Conservation (phyloP, 37 sponge, comb jelly and placozoan species). For the Geodia barretti region DNA sequence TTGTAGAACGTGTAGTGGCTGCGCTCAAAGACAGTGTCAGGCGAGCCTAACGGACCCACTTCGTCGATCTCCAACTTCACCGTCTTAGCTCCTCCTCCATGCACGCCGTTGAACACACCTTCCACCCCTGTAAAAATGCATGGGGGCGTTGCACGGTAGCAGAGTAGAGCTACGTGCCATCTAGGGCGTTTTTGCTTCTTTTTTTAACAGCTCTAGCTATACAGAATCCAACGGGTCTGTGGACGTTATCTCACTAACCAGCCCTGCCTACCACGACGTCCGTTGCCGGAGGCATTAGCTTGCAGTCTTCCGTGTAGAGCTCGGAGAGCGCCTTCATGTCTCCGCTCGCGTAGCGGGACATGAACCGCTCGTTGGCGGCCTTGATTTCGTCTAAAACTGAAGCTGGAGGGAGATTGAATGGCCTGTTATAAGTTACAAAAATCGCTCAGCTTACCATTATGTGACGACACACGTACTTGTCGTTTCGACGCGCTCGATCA, state of each 20-base stretch:
- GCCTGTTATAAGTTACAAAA: no score
- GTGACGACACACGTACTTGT: no score
- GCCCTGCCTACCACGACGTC: conserved; percentile 39
- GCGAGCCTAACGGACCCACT: conserved; percentile 55
- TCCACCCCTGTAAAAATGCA: conserved; percentile 35
- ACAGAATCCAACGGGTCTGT: no score
- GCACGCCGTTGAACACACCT: conserved; percentile 44
- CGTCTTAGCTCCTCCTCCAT: conserved; percentile 40
- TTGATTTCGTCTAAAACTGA: conserved; percentile 57
- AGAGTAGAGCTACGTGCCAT: no score
- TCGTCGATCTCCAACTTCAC: conserved; percentile 56
- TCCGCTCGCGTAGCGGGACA: conserved; percentile 31
- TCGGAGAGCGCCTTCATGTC: conserved; percentile 27
- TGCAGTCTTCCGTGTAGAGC: conserved; percentile 71
- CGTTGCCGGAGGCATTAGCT: conserved; percentile 59
- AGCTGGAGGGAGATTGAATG: no score
- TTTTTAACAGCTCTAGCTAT: no score
- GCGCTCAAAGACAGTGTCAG: conserved; percentile 58
- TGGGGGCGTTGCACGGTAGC: no score
- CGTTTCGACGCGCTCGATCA: no score
- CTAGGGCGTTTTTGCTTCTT: no score
- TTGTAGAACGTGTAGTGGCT: conserved; percentile 58
- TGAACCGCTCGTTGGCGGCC: conserved; percentile 45
- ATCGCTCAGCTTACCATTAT: no score
- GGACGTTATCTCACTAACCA: conserved; percentile 16